These are phyloP conservation scores for Cynocephalus volans DNA, from an alignment of 2,113 vertebrate species.

Conservation along the genomic window DNA sequence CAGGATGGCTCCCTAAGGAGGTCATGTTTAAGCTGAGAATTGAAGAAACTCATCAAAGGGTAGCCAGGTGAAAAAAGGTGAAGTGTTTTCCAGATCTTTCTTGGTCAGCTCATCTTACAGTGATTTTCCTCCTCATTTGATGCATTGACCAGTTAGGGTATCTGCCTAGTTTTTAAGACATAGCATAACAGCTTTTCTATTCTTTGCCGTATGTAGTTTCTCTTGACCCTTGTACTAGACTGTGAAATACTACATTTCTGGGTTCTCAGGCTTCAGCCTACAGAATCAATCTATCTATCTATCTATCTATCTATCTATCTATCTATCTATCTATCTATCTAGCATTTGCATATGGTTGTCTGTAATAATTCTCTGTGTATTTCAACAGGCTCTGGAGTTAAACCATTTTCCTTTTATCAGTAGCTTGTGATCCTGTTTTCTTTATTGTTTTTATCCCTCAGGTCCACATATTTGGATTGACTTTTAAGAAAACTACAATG, in stretches of 20 bases:
- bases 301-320: too few species aligned
- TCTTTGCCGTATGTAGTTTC: not conserved
- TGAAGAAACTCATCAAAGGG: not conserved
- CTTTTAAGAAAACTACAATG: not conserved
- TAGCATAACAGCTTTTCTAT: not conserved
- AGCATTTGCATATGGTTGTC: not conserved
- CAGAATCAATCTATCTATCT: not conserved
- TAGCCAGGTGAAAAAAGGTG: not conserved
- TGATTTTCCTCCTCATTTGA: conserved; percentile 29
- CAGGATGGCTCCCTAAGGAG: not conserved
- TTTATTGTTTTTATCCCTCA: not conserved
- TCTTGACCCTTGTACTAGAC: not conserved
- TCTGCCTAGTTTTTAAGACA: not conserved
- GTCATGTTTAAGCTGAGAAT: not conserved
- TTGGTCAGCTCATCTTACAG: not conserved
- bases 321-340: too few species aligned
- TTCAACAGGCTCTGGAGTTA: not conserved
- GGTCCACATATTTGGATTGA: not conserved
- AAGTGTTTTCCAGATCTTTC: conserved; percentile 1
- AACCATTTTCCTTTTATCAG: not conserved
- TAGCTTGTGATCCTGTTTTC: not conserved
- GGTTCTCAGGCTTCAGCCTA: not conserved
- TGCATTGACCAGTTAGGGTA: not conserved
- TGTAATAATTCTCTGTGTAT: not conserved
- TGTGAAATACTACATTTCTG: not conserved